Base-by-base conservation (phyloP, 2,797 vertebrate genomes). In the Pangasius djambal region DNA sequence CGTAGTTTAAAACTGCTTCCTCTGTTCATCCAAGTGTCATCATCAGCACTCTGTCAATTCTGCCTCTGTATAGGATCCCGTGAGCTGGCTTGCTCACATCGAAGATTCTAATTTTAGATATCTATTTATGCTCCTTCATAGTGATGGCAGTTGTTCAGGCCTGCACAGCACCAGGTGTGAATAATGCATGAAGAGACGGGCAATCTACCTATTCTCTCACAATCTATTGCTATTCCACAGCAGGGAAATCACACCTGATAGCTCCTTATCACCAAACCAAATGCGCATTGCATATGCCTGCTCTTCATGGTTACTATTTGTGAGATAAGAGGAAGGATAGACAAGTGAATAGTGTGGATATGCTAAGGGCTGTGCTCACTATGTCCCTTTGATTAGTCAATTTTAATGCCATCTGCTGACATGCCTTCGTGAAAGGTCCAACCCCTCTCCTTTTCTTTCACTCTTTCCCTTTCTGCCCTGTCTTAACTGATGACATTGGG, bases 91-190 rank as follows among this genome's bases (percentile, higher is more conserved):
- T 67, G 82, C 89, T 92, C 87, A 88, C 91, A 91, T 92, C 87
- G 89, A 52, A 92, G 92, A 92, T 93, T 92, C 91, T 92, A 92
- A 93, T 93, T 93, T 93, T 93, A 93, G 93, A 93, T 93, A 92
- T 92, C 90, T 93, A 88, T 93, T 93, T 92, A 91, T 91, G 88
- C 90, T 87, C 90, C 72, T 88, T 90, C 88, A 92, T 91, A 92
- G 90, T 88, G 90, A 91, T 88, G 88, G 90, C 90, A 86, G n/a
- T 86, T 84, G 91, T 90, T 90, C 81, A 72, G 89, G 92, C 83
- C 87, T 59, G 44, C 65, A 79, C 81, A 70, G 89, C 37, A 0
- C 50, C 86, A 70, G 86, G 65, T 81, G 89, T 94, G 93, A 94
- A 94, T 94, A 92, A 94, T 94, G 92, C 93, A 93, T 93, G 75